A percentile compares a stretch with the other conserved stretches of the same genome.
Conservation (phyloP, 2,113 vertebrate genomes). For the Ctenomys sociabilis region DNA sequence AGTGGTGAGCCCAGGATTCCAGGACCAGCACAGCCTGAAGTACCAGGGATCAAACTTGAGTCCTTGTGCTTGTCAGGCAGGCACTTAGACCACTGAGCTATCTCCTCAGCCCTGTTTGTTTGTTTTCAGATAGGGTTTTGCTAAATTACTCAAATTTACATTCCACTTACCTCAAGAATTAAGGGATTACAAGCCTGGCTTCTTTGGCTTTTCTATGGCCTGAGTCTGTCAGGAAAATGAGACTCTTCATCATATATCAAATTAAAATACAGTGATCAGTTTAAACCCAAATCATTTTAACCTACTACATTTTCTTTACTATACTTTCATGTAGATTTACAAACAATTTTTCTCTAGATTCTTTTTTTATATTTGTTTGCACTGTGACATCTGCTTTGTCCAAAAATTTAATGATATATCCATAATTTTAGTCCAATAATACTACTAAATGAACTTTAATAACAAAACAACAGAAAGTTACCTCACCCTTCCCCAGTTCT, state of each 20-base stretch:
- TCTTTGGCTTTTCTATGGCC: neutral
- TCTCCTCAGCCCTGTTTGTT: neutral
- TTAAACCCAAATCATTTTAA: neutral
- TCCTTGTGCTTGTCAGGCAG: too few species aligned
- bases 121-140: neutral
- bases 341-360: conserved; percentile 32
- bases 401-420: neutral
- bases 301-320: neutral
- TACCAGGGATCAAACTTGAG: too few species aligned
- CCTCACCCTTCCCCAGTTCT: neutral
- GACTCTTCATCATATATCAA: neutral
- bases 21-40: too few species aligned
- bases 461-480: neutral
- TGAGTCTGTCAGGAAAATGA: conserved; percentile 32
- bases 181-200: neutral
- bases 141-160: neutral
- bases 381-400: neutral
- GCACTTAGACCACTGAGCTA: too few species aligned
- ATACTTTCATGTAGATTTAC: neutral
- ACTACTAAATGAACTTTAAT: neutral
- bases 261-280: neutral
- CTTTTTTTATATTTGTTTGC: neutral
- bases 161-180: neutral
- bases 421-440: neutral
- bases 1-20: too few species aligned